Conservation (phyloP, 2,113 vertebrate genomes). For the Cranoglanis bouderius region DNA sequence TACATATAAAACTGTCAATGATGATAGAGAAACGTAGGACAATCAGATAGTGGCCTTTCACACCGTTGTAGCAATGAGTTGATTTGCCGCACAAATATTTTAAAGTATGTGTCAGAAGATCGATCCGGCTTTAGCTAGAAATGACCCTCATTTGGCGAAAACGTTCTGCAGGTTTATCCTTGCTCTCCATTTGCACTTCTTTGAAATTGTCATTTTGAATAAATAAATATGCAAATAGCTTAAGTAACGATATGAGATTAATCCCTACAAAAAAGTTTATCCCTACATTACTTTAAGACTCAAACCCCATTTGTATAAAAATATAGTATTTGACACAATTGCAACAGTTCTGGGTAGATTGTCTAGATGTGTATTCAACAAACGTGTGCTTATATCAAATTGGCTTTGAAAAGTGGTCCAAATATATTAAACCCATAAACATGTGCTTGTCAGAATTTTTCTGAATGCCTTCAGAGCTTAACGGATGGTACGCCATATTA, state of each 20-base stretch:
- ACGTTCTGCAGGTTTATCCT: conserved; percentile 32
- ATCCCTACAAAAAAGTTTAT: not conserved
- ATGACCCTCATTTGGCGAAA: conserved; percentile 25
- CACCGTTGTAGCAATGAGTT: conserved; percentile 49
- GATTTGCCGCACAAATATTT: conserved; percentile 23
- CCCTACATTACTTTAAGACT: not conserved
- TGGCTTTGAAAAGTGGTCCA: not conserved
- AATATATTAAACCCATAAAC: not conserved
- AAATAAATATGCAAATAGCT: conserved; percentile 32
- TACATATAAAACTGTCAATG: not conserved
- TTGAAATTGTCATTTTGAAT: conserved; percentile 25
- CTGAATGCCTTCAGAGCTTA: not conserved
- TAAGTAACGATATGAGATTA: conserved; percentile 15
- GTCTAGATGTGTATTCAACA: not conserved
- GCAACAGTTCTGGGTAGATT: not conserved
- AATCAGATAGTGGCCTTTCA: conserved; percentile 57
- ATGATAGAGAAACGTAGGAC: conserved; percentile 46
- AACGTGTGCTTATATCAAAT: not conserved
- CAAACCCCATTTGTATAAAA: not conserved
- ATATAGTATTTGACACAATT: no score
- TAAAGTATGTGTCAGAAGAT: conserved; percentile 4
- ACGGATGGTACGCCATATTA: not conserved
- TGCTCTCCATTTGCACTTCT: conserved; percentile 58
- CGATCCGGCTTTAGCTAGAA: not conserved
- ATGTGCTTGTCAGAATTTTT: not conserved